Evolutionary conservation across 2,797 vertebrate species (phyloP), one percentile per base, ranked within the genome.

Genomic region (Intellagama lesueurii): DNA sequence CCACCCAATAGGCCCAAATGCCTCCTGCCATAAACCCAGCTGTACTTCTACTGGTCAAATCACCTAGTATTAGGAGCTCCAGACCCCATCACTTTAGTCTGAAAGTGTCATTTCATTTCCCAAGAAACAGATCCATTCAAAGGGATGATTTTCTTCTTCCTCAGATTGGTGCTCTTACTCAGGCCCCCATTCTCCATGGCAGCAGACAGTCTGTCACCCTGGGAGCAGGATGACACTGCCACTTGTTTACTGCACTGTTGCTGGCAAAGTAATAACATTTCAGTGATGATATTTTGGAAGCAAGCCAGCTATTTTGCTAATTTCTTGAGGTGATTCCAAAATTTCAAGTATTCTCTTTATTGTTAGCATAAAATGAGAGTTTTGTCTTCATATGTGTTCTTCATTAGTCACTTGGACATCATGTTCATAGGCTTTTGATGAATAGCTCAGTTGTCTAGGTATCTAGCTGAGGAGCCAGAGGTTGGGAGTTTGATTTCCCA

Each of bases 361-460:
- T 12, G 6, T 77, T 92, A 87, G 16, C 75, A 89, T 91, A 88
- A 93, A 94, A 93, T 88, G 92, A 92, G 92, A 92, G 91, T 73
- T 92, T 91, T 75, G 88, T 93, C 80, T 68, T 56, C 52, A 56
- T 44, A 7, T 86, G 14, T 73, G 80, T 73, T 88, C 72, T 68
- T 93, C 82, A 73, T 90, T 92, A 87, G 89, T 91, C 86, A 26
- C 24, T 81, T 89, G 52, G 5, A 14, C 47, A 17, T 73, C 28
- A 17, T 69, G 75, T 19, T n/a, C 40, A 40, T 40, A 40, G 40
- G 40, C 40, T 40, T 40, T 40, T 40, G 40, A 40, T 40, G 40
- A 40, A 40, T 40, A 40, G 40, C 40, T 40, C 56, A 68, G 6
- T 68, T 56, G 24, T 16, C 26, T 76, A 68, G 44, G 40, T 40